Base-by-base conservation (phyloP, 2,797 vertebrate genomes). In the Petrocephalus sullivani region DNA sequence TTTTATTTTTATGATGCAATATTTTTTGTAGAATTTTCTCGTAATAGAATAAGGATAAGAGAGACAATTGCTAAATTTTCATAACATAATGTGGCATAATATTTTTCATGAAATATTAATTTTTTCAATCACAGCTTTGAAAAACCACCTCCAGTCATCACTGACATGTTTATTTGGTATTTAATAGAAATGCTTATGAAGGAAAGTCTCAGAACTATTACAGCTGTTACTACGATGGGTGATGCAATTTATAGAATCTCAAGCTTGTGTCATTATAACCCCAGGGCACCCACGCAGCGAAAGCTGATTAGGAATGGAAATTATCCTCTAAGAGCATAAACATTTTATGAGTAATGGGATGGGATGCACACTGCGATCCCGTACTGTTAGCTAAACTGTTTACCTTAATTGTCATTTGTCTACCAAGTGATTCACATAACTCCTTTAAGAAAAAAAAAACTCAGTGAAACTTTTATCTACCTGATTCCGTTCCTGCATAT, bases 191-290 rank as follows among this genome's bases (percentile, higher is more conserved):
- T 71, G 21, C 82, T 28, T 85, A 14, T 10, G 10, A 67, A 57
- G 51, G 58, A 83, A 83, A 61, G 71, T 28, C n/a, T 87, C 46
- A 33, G 89, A 91, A 90, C 10, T 21, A 89, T 88, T 82, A 92
- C 90, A 92, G 91, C 37, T 57, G 78, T 64, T 89, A 71, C 83
- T 89, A 88, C 86, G 87, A 85, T 85, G 86, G n/a, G 21, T 91
- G 92, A 92, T 90, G 91, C 86, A 93, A 93, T 92, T 93, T 87
- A 83, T 86, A 71, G 85, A 88, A 89, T 56, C 64, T 53, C 91
- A 90, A 93, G 75, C 84, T 93, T 92, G 89, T 91, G 89, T 91
- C 91, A 89, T 91, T 90, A 71, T 82, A 81, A 23, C 61, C 90
- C 53, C 81, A 49, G 87, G 57, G 87, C 87, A 81, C 33, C 56